These are phyloP conservation scores for Xestia sexstrigata DNA, from an alignment of 2,888 invertebrate species.

Conservation along the genomic window DNA sequence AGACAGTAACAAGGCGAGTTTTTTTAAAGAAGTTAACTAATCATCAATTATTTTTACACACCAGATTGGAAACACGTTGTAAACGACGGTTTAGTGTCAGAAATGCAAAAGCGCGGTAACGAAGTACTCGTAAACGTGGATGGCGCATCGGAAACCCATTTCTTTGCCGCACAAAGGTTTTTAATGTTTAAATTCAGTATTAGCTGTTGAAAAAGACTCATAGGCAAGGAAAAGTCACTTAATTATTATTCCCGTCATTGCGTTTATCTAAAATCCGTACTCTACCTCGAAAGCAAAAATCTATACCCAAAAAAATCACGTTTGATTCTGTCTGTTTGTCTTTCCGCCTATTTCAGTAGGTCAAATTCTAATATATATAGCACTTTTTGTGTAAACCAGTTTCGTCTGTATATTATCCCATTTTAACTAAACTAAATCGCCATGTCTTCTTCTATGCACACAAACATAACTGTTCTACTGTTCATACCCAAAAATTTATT, in stretches of 20 bases:
- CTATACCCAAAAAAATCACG: background rate
- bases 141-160: constrained; percentile 78
- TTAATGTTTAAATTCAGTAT: background rate
- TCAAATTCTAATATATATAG: background rate
- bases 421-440: no score
- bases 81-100: constrained; percentile 75
- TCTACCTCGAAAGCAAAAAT: background rate
- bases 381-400: no score
- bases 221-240: background rate
- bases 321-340: background rate
- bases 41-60: background rate
- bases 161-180: constrained; percentile 86
- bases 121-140: constrained; percentile 80
- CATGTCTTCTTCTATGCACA: no score
- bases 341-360: background rate
- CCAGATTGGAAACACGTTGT: constrained; percentile 81
- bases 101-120: constrained; percentile 84
- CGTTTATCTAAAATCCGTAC: background rate
- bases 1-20: background rate
- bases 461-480: no score
- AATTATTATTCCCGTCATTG: background rate
- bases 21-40: background rate
- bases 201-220: background rate
- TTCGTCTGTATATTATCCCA: no score
- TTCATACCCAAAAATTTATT: background rate